Percentiles rank a stretch among this genome's conserved stretches.
Evolutionary conservation across 2,888 invertebrate species (phyloP).

Genomic region (Balanococcus diminutus): DNA sequence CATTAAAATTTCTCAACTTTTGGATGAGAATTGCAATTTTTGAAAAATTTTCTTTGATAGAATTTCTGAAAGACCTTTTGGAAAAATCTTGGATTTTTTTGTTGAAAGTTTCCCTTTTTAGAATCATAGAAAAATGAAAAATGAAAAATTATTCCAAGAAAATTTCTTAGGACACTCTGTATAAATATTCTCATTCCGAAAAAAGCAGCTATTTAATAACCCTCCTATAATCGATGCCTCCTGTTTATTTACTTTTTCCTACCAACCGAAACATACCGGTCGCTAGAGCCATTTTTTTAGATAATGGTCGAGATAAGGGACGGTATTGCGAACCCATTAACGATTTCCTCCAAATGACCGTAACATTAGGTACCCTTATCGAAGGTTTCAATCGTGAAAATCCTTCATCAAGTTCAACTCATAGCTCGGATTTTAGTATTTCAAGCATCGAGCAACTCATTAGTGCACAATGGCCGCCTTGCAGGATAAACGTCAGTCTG

Average conservation of each 20-base stretch:
- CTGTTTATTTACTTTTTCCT: background rate
- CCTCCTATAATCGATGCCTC: background rate
- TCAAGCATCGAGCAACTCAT: background rate
- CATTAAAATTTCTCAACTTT: no score
- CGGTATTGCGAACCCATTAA: background rate
- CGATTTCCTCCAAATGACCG: background rate
- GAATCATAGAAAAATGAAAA: no score
- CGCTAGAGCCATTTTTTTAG: background rate
- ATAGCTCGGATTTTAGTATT: background rate
- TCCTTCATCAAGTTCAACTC: background rate
- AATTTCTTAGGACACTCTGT: no score
- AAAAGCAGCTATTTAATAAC: conserved; percentile 19
- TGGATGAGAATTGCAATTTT: no score
- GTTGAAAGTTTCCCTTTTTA: no score
- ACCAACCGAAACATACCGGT: background rate
- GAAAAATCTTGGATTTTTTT: no score
- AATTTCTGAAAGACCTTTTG: no score
- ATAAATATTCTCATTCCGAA: background rate
- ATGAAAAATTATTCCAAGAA: no score
- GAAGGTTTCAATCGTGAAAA: background rate
- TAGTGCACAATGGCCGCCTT: background rate
- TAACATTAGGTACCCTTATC: conserved; percentile 11
- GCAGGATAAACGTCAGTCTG: background rate
- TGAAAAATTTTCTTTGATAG: no score
- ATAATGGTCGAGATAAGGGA: background rate